Evolutionary conservation across 2,888 invertebrate species (phyloP).

Genomic region (Brachylomia viminalis): DNA sequence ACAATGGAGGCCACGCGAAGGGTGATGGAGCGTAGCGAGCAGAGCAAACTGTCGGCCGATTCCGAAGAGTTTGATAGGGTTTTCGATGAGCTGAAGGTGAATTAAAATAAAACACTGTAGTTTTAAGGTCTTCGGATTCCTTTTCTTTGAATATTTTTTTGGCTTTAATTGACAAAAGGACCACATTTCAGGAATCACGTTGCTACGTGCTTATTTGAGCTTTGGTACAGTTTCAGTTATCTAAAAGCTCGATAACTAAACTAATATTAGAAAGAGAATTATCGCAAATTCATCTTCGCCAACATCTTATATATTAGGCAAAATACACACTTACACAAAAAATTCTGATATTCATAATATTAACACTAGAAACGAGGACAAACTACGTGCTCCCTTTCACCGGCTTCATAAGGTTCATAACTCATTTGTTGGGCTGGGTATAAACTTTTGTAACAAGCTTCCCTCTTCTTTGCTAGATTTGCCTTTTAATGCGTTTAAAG

Average conservation of each 20-base stretch:
- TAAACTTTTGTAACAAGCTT: too few species aligned
- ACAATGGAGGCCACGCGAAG: conserved; percentile 94
- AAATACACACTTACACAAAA: too few species aligned
- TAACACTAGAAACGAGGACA: too few species aligned
- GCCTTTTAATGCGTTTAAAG: too few species aligned
- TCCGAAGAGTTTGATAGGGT: conserved; percentile 72
- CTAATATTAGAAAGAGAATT: too few species aligned
- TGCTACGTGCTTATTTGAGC: background rate
- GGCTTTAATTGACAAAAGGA: background rate
- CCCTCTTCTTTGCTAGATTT: too few species aligned
- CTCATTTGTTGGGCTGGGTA: too few species aligned
- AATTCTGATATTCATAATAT: too few species aligned
- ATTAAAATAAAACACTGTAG: background rate
- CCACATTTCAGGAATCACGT: background rate
- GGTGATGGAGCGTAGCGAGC: conserved; percentile 86
- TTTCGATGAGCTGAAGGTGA: conserved; percentile 70
- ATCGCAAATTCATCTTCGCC: too few species aligned
- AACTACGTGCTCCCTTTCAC: too few species aligned
- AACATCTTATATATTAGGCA: too few species aligned
- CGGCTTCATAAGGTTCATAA: too few species aligned
- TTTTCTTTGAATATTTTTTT: background rate
- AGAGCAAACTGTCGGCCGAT: conserved; percentile 75
- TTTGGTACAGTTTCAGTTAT: background rate
- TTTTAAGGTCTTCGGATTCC: background rate
- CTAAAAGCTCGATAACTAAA: background rate